Evolutionary conservation across 30 jellyfish, hydroid and myxozoan genomes (phyloP), one percentile per base, ranked within the genome.

Genomic region (Phacellophora camtschatica): DNA sequence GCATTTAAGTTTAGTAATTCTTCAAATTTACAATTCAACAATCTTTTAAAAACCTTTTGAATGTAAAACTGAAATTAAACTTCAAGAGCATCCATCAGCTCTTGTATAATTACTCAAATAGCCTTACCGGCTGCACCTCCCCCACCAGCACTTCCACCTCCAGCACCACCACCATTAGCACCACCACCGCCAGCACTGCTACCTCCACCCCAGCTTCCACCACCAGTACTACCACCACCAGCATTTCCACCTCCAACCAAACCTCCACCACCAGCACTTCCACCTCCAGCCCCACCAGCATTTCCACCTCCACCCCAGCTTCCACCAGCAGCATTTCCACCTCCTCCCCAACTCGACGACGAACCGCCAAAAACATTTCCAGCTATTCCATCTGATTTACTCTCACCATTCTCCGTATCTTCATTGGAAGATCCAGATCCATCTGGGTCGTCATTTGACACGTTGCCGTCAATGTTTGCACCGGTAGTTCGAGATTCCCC

Each of bases 221-320:
- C 71, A 32, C 77, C 77, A 24, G 58, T 33, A 64, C 43, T 25
- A 15, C 57, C 56, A 0, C 49, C 49, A 5, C 57, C 66, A 39
- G 53, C 1, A 31, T 46, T 46, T 10, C 28, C 34, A 13, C 54
- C 49, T 16, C 86, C 86, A 18, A 12, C 56, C 24, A 66, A 31
- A 8, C 30, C 35, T 5, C 59, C 64, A 12, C 56, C 86, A 1
- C 74, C 86, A 0, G 86, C 36, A 9, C 57, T 23, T 1, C 56
- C 86, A 49, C 43, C 74, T n/a, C 71, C 66, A 32, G 41, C 33
- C 24, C 74, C 59, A 49, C 33, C 49, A 27, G 62, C 70, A 2
- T 37, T 49, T 39, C 33, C 82, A 10, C 79, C 82, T 29, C 72
- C 56, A 4, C 29, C 27, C 4, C 28, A 16, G 3, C 30, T 15